These are phyloP conservation scores for Pachyuromys duprasi DNA, from an alignment of 2,797 vertebrate species.

Conservation along the genomic window DNA sequence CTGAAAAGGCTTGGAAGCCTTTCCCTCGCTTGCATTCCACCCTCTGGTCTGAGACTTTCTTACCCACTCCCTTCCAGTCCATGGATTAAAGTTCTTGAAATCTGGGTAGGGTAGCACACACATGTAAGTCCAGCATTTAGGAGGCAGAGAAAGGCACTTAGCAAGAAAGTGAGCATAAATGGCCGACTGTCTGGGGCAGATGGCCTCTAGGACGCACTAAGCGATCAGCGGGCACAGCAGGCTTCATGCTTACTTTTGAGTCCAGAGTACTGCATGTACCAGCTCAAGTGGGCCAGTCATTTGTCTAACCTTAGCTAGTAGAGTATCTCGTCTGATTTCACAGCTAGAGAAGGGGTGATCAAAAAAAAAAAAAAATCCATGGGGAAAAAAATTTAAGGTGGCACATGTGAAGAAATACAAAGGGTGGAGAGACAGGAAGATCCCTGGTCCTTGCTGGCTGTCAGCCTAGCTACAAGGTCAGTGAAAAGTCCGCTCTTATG, in stretches of 20 bases:
- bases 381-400: not conserved
- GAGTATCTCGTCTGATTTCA: not conserved
- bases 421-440: not conserved
- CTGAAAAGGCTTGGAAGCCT: not conserved
- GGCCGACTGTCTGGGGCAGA: no score
- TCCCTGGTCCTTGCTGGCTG: no score
- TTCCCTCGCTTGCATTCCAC: not conserved
- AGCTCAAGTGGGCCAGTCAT: not conserved
- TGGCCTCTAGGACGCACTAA: no score
- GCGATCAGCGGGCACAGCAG: not conserved
- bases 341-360: not conserved
- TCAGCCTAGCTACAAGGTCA: not conserved
- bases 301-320: no score
- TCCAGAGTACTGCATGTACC: not conserved
- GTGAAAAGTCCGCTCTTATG: not conserved
- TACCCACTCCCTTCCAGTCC: not conserved
- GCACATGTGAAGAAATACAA: not conserved
- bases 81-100: constrained; percentile 15
- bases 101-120: no score
- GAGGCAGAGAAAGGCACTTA: no score
- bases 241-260: not conserved
- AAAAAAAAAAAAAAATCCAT: not conserved
- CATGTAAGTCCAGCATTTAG: no score
- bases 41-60: not conserved
- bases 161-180: not conserved